Evolutionary conservation across 2,113 vertebrate species (phyloP).

Genomic region (Chaenocephalus aceratus): DNA sequence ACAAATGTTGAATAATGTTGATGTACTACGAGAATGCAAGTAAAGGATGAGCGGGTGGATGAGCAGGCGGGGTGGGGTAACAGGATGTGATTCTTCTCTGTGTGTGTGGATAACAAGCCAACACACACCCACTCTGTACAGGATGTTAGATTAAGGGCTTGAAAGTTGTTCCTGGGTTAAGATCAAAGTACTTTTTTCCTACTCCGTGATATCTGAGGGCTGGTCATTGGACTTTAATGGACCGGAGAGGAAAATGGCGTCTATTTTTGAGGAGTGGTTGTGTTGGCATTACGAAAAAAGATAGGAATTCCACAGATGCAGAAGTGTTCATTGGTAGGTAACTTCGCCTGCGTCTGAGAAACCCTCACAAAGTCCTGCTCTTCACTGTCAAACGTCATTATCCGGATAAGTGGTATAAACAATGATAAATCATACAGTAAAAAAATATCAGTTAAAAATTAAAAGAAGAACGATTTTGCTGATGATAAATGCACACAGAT

Average conservation of each 20-base stretch:
- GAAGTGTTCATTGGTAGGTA: conserved; percentile 33
- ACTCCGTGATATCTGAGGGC: not conserved
- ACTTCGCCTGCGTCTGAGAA: conserved; percentile 24
- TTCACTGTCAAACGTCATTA: conserved; percentile 25
- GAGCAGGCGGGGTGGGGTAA: not conserved
- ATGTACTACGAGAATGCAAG: conserved; percentile 42
- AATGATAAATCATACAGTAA: conserved; percentile 49
- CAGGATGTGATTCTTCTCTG: not conserved
- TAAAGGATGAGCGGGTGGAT: conserved; percentile 63
- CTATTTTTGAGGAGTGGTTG: conserved; percentile 47
- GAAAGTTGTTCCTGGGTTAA: conserved; percentile 35
- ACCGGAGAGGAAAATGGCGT: conserved; percentile 20
- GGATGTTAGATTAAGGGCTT: conserved; percentile 32
- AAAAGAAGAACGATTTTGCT: conserved; percentile 25
- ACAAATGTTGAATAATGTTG: conserved; percentile 54
- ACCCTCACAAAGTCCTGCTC: conserved; percentile 35
- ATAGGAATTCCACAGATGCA: conserved; percentile 17
- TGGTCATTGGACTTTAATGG: conserved; percentile 20
- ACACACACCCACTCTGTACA: conserved; percentile 12
- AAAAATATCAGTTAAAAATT: conserved; percentile 43
- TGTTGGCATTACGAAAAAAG: conserved; percentile 22
- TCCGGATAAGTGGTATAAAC: conserved; percentile 41
- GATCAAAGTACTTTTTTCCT: conserved; percentile 32
- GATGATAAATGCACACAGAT: conserved; percentile 29
- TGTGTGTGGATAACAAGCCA: not conserved